A percentile compares a stretch with the other conserved stretches of the same genome.
Conservation (phyloP, 2,888 invertebrate genomes). For the Temnothorax rugatulus region DNA sequence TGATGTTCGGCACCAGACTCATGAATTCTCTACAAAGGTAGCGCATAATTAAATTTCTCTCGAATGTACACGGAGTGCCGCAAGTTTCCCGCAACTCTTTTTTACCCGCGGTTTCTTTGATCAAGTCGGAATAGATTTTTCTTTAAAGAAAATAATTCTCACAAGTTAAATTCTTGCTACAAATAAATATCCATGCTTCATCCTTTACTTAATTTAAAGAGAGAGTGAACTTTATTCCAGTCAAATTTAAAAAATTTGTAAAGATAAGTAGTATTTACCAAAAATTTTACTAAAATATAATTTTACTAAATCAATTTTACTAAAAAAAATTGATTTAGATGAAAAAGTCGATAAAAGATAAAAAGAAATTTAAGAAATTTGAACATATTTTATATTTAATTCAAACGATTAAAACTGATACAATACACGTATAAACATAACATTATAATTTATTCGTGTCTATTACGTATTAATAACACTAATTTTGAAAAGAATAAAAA, state of each 20-base stretch:
- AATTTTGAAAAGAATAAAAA: background rate
- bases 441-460: background rate
- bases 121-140: background rate
- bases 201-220: background rate
- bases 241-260: background rate
- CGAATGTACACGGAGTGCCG: background rate
- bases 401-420: background rate
- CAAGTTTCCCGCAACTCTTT: slow-evolving; percentile 37
- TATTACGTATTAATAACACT: background rate
- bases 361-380: background rate
- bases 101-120: slow-evolving; percentile 8
- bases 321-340: background rate
- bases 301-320: too few relatives aligned
- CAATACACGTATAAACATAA: background rate
- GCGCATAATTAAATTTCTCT: slow-evolving; percentile 54
- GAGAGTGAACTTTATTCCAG: background rate
- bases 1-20: slow-evolving; percentile 45
- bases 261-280: too few relatives aligned
- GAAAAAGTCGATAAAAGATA: too few relatives aligned
- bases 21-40: slow-evolving; percentile 47
- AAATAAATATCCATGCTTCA: background rate
- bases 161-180: background rate
- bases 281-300: background rate
- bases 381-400: background rate
- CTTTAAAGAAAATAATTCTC: slow-evolving; percentile 9